Base-by-base conservation (phyloP, 37 sponge, comb jelly and placozoan genomes). In the Ephydatia muelleri region DNA sequence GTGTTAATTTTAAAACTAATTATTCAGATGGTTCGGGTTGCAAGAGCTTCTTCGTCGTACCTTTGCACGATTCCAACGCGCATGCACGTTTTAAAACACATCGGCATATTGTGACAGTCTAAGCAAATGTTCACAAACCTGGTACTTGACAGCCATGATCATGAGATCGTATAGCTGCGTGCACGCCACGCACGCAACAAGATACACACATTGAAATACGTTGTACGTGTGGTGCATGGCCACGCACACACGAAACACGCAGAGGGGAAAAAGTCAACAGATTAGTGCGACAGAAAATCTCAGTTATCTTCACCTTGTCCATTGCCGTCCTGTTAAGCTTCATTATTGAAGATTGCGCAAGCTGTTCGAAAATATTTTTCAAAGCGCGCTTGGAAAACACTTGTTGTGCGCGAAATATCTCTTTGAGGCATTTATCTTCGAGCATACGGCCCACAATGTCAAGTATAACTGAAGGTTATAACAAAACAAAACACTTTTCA, bases 331-430 rank as follows among this genome's bases (percentile, higher is more conserved):
- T 32, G 66, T 90, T 96, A 28, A 98, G 93, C 72, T 88, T 94
- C 96, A 96, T 98, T 47, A 96, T 96, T 65, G 97, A 94, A 67
- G 96, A 87, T 75, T 98, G 99, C 0, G 97, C 99, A 25, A 98
- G 85, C 68, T 83, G 48, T 25, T 91, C 91, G 66, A 98, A 96
- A 21, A 94, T 85, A 19, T 77, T 80, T 47, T 84, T 81, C 90
- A 98, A 81, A 1, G 76, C 72, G 27, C 84, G 74, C 74, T 81
- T 90, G 33, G 78, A 77, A 75, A 81, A 86, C 32, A 92, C 67
- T 0, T 73, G 70, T 80, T 95, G 92, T 39, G 95, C 92, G 25
- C 85, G 87, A 77, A 98, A 98, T 19, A 98, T 68, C 74, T 92
- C 95, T 33, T 87, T 72, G 66, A 96, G 65, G 67, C 90, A 92